A percentile compares a stretch with the other conserved stretches of the same genome.
phyloP scores from a whole-genome alignment of 2,888 invertebrate species.

The Therioaphis trifolii region DNA sequence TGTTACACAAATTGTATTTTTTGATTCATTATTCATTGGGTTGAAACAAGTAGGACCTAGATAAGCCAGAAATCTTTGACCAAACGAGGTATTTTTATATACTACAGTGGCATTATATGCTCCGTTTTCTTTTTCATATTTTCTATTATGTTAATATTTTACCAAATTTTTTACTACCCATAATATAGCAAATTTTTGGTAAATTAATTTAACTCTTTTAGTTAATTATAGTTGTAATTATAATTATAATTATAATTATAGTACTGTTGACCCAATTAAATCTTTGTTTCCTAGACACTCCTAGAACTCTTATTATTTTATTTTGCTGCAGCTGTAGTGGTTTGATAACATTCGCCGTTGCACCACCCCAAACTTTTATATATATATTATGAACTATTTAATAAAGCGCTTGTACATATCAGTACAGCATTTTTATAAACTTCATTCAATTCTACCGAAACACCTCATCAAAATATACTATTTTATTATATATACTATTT shows the following conservation, averaged over 20 bases:
- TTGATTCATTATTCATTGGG: background rate
- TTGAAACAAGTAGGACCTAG: conserved; percentile 1
- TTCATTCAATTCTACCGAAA: background rate
- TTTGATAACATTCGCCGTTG: conserved; percentile 12
- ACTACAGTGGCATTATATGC: background rate
- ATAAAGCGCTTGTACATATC: background rate
- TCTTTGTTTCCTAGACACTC: conserved; percentile 4
- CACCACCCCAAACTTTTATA: background rate
- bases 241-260: too few relatives aligned
- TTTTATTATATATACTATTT: too few relatives aligned
- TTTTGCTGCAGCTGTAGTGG: conserved; percentile 10
- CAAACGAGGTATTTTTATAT: background rate
- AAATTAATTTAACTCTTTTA: conserved; percentile 13
- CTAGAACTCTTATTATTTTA: conserved; percentile 26
- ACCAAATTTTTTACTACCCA: conserved; percentile 6
- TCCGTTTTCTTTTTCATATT: background rate
- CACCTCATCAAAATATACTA: background rate
- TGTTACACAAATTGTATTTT: background rate
- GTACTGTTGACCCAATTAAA: conserved; percentile 1
- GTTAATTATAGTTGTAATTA: background rate
- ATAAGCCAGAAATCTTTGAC: conserved; percentile 11
- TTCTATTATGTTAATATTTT: background rate
- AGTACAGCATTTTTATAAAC: background rate
- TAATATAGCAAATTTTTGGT: background rate
- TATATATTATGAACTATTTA: background rate